A percentile compares a stretch with the other conserved stretches of the same genome.
These are phyloP conservation scores for Tetheella fluctuosa DNA, from an alignment of 2,888 invertebrate genomes.

Conservation along the genomic window DNA sequence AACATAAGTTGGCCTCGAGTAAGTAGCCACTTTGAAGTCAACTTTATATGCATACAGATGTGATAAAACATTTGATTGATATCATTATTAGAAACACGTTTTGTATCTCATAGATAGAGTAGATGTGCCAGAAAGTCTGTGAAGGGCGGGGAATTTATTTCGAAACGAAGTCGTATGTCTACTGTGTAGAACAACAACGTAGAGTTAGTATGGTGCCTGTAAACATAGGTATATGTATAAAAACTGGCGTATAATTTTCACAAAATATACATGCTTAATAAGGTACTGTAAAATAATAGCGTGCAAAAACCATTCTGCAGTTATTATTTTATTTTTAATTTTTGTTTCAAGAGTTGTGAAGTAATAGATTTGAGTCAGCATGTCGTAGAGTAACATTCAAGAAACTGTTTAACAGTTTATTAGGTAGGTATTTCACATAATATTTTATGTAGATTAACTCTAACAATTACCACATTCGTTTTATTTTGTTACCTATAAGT, in stretches of 20 bases:
- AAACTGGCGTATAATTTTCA: conserved; percentile 15
- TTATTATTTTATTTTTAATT: conserved; percentile 42
- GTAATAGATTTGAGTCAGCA: conserved; percentile 56
- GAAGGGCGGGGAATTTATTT: conserved; percentile 75
- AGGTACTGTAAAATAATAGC: conserved; percentile 23
- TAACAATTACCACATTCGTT: conserved; percentile 76
- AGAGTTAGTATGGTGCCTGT: conserved; percentile 69
- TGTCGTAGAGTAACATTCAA: conserved; percentile 58
- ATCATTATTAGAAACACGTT: conserved; percentile 21
- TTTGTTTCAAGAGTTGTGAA: conserved; percentile 67
- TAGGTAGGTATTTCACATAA: conserved; percentile 77
- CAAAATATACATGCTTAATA: conserved; percentile 16
- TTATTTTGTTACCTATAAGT: conserved; percentile 72
- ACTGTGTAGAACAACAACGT: conserved; percentile 82
- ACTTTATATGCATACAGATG: conserved; percentile 2
- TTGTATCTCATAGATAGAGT: conserved; percentile 33
- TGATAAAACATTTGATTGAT: conserved; percentile 5
- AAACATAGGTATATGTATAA: conserved; percentile 45
- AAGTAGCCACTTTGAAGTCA: conserved; percentile 1
- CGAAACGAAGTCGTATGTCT: conserved; percentile 82
- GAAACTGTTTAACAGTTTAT: conserved; percentile 73
- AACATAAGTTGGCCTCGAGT: not conserved
- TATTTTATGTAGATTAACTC: conserved; percentile 73
- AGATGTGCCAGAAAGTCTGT: conserved; percentile 50
- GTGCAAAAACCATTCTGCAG: conserved; percentile 30